phyloP scores from a whole-genome alignment of 53 echinoderm and acorn worm species.

The Apostichopus leukothele region DNA sequence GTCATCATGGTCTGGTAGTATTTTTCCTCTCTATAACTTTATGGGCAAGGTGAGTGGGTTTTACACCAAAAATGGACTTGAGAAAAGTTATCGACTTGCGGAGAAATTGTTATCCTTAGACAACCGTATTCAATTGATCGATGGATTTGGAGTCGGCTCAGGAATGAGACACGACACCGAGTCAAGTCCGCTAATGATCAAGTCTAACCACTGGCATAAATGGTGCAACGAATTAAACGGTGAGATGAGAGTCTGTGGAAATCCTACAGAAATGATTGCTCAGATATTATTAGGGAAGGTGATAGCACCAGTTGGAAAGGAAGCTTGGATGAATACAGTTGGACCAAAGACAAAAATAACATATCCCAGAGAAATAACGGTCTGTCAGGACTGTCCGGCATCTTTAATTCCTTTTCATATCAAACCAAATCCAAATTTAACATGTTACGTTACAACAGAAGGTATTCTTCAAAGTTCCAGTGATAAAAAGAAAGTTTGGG shows the following conservation, averaged over 20 bases:
- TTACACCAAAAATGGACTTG: neutral
- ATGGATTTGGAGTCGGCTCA: neutral
- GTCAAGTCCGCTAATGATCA: neutral
- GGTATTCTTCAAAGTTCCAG: neutral
- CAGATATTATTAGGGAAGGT: constrained; percentile 9
- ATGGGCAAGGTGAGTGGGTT: neutral
- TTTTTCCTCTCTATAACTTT: neutral
- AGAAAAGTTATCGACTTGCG: neutral
- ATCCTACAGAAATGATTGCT: constrained; percentile 29
- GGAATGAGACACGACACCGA: constrained; percentile 35
- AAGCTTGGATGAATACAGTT: constrained; percentile 9
- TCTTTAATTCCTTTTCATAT: constrained; percentile 17
- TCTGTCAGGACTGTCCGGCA: constrained; percentile 4
- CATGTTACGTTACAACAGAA: neutral
- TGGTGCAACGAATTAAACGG: constrained; percentile 30
- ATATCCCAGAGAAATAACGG: neutral
- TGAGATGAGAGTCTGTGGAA: constrained; percentile 20
- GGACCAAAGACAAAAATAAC: neutral
- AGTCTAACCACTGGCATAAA: constrained; percentile 4
- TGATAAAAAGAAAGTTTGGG: neutral
- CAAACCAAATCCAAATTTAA: neutral
- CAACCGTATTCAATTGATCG: neutral
- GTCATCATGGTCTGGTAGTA: constrained; percentile 9
- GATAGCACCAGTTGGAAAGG: constrained; percentile 20
- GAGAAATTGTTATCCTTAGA: neutral